These are phyloP conservation scores for Trissolcus basalis DNA, from an alignment of 1,140 invertebrate genomes.

Conservation along the genomic window DNA sequence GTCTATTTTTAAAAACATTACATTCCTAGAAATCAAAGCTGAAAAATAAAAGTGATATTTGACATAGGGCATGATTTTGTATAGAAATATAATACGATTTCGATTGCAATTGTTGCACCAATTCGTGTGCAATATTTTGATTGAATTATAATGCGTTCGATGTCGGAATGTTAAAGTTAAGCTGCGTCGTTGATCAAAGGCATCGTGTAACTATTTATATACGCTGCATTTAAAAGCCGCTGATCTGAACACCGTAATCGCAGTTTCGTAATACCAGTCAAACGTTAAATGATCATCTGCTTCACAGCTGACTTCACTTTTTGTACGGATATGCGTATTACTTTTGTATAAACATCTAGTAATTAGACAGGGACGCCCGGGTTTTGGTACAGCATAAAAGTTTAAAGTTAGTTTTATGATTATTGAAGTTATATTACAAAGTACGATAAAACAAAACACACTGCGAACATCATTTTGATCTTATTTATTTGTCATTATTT, in stretches of 20 bases:
- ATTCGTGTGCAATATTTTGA: constrained; percentile 22
- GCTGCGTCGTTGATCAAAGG: constrained; percentile 35
- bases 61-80: too few species aligned
- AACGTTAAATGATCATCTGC: constrained; percentile 31
- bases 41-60: too few species aligned
- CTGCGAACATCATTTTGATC: too few species aligned
- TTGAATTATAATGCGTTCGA: constrained; percentile 27
- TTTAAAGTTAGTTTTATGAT: too few species aligned
- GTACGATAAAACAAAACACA: too few species aligned
- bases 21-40: too few species aligned
- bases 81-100: too few species aligned
- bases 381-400: too few species aligned
- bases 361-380: background rate
- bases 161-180: constrained; percentile 23
- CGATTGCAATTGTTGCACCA: constrained; percentile 1
- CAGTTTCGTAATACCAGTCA: constrained; percentile 24
- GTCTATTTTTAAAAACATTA: too few species aligned
- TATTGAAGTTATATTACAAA: too few species aligned
- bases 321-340: constrained; percentile 10
- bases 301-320: constrained; percentile 19
- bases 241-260: constrained; percentile 32
- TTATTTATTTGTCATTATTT: too few species aligned
- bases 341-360: background rate
- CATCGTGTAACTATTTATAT: constrained; percentile 37
- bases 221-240: constrained; percentile 34